Base-by-base conservation (phyloP, 2,888 invertebrate species). In the Caenorhabditis panamensis region DNA sequence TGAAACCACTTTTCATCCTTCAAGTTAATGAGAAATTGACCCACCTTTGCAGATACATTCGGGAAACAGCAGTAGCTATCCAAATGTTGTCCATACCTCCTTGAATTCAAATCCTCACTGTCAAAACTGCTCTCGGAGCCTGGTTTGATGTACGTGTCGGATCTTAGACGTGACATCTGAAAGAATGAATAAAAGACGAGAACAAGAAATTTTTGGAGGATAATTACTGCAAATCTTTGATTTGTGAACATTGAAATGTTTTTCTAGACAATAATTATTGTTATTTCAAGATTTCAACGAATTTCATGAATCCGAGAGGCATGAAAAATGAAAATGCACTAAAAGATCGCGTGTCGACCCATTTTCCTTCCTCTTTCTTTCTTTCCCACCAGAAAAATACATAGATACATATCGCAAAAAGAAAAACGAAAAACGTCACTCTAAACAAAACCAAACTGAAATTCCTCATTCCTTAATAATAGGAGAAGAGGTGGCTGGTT, bases 91-190 rank as follows among this genome's bases (percentile, higher is more conserved):
- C 56, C 28, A 13, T 67, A 81, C 73, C 82, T 77, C 44, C 69
- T 68, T 1, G 77, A 66, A 36, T 56, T 61, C 31, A 71, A 49
- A 5, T 82, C 82, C 20, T 79, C 82, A 56, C 82, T 82, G 62
- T 82, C 82, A n/a, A 62, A 82, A 47, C 78, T 79, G 71, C 82
- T 82, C 56, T 82, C 82, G 9, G 82, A 82, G 26, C 82, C 82
- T 0, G 82, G 78, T 59, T 82, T 82, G 44, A 82, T 82, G 31
- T 56, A 82, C 0, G 82, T 82, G 79, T 82, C 82, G 1, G 82
- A 82, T 49, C 82, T 64, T 16, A 75, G 61, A 16, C 82, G 73
- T 13, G 82, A 82, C 78, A 82, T 79, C 82, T 82, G 75, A 54
- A 82, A 81, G 22, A 41, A 31, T 31, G 8, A 41, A 13, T n/a